A percentile compares a stretch with the other conserved stretches of the same genome.
phyloP scores from a whole-genome alignment of 2,113 vertebrate genomes.

The Platichthys flesus region DNA sequence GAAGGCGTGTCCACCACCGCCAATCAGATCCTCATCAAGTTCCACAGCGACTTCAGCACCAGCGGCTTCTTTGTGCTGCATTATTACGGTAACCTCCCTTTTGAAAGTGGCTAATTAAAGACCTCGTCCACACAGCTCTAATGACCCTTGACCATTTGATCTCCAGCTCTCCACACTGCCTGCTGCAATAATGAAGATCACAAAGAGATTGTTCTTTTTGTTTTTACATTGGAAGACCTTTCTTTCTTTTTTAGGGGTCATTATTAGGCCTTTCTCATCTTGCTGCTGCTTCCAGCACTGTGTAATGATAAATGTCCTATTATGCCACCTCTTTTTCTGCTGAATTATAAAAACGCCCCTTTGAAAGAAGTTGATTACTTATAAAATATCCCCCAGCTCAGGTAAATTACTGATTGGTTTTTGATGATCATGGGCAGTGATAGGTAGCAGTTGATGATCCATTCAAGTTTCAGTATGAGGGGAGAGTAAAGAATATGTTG shows the following conservation, averaged over 20 bases:
- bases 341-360: slow-evolving; percentile 38
- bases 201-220: neutral
- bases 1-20: slow-evolving; percentile 79
- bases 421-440: slow-evolving; percentile 62
- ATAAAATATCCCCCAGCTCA: slow-evolving; percentile 48
- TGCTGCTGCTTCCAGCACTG: slow-evolving; percentile 26
- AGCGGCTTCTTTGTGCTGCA: slow-evolving; percentile 82
- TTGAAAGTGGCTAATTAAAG: slow-evolving; percentile 28
- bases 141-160: slow-evolving; percentile 40
- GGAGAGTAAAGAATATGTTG: slow-evolving; percentile 21
- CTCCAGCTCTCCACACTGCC: neutral
- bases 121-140: slow-evolving; percentile 16
- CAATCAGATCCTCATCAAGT: slow-evolving; percentile 84
- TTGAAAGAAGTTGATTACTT: slow-evolving; percentile 55
- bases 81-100: slow-evolving; percentile 76
- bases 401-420: slow-evolving; percentile 63
- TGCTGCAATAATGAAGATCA: slow-evolving; percentile 11
- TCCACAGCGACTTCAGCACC: slow-evolving; percentile 85
- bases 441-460: slow-evolving; percentile 46
- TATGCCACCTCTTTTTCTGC: slow-evolving; percentile 32
- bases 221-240: slow-evolving; percentile 4
- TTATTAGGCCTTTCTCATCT: slow-evolving; percentile 31
- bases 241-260: slow-evolving; percentile 3
- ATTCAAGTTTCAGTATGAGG: slow-evolving; percentile 39
- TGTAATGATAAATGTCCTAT: slow-evolving; percentile 47